Conservation (phyloP, 2,113 vertebrate genomes). For the Gallinago undulata region DNA sequence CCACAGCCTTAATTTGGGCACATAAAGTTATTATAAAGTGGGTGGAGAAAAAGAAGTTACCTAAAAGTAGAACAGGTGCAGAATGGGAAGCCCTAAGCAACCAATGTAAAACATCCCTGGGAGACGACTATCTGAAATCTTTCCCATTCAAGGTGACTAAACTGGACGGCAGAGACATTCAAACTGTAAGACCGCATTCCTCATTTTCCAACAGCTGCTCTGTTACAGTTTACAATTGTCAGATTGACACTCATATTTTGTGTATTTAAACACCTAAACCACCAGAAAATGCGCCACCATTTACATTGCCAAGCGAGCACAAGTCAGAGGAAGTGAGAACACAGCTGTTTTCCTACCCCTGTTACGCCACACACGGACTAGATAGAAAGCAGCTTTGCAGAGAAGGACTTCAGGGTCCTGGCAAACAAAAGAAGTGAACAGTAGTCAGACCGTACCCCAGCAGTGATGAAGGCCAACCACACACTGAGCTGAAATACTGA, state of each 20-base stretch:
- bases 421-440: neutral
- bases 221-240: neutral
- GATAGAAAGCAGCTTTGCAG: neutral
- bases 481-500: neutral
- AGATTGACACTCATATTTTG: neutral
- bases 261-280: neutral
- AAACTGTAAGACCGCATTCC: neutral
- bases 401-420: neutral
- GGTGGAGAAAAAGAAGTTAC: neutral
- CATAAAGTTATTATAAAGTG: neutral
- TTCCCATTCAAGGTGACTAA: neutral
- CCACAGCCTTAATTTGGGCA: neutral
- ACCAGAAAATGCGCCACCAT: neutral
- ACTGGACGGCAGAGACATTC: neutral
- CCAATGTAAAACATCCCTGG: rapidly evolving
- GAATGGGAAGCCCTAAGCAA: neutral
- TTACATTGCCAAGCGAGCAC: neutral
- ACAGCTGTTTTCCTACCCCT: neutral
- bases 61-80: neutral
- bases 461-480: neutral
- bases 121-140: neutral
- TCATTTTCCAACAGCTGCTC: neutral
- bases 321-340: neutral
- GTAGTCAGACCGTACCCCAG: neutral
- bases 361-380: rapidly evolving